phyloP scores from a whole-genome alignment of 2,113 vertebrate genomes.

The Rhynchomys soricoides region DNA sequence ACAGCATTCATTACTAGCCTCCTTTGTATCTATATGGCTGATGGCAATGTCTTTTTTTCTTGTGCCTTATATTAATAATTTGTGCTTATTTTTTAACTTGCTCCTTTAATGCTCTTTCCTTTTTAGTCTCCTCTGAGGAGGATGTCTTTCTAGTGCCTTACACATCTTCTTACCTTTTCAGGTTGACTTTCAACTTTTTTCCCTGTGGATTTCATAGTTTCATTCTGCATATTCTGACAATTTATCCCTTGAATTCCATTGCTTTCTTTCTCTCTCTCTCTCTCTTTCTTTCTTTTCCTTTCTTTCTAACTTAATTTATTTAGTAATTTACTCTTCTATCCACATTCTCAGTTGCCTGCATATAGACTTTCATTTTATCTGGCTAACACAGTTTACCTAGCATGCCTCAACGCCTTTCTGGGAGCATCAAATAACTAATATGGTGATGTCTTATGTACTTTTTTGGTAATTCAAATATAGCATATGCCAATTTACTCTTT shows the following conservation, averaged over 20 bases:
- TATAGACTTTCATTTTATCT: not conserved
- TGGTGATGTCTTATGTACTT: not conserved
- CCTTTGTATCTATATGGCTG: not conserved
- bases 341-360: not conserved
- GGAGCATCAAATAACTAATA: not conserved
- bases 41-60: not conserved
- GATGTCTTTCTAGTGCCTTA: not conserved
- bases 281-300: too few relatives aligned
- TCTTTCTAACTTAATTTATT: too few relatives aligned
- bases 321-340: not conserved
- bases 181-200: not conserved
- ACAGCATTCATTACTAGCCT: not conserved
- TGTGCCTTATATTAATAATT: not conserved
- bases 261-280: too few relatives aligned
- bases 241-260: not conserved
- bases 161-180: not conserved
- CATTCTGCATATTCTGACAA: not conserved
- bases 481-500: not conserved
- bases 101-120: not conserved
- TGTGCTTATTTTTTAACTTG: not conserved
- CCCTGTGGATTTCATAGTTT: not conserved
- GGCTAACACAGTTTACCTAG: not conserved
- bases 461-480: not conserved
- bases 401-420: not conserved
- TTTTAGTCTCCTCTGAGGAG: not conserved